Conservation (phyloP, 2,888 invertebrate genomes). For the Himalopsyche japonica region DNA sequence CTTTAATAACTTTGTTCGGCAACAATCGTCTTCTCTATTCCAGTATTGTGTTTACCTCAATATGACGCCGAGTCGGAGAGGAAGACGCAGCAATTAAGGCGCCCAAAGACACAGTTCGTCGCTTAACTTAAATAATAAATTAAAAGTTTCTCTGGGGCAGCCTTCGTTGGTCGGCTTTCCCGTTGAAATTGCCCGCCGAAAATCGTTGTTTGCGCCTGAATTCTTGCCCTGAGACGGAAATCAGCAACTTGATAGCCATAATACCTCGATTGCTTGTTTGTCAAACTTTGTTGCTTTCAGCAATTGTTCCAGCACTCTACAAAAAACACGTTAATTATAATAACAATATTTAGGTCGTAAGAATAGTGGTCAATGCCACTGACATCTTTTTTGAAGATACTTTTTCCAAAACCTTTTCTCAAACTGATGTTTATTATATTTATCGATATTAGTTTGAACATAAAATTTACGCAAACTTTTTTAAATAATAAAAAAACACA, state of each 20-base stretch:
- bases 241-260: background rate
- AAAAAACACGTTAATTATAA: no score
- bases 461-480: no score
- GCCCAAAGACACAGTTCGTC: background rate
- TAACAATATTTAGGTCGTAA: no score
- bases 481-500: no score
- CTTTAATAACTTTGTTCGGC: background rate
- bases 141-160: slow-evolving; percentile 24
- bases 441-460: no score
- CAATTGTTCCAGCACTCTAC: no score
- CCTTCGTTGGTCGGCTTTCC: slow-evolving; percentile 1
- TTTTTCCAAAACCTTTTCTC: no score
- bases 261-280: background rate
- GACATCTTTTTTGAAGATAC: no score
- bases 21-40: background rate
- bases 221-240: background rate
- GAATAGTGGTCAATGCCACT: no score
- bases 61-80: background rate
- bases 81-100: slow-evolving; percentile 7
- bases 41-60: background rate
- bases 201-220: background rate
- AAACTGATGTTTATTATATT: no score
- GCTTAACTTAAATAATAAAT: slow-evolving; percentile 25
- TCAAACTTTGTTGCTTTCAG: background rate
- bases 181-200: background rate